Conservation (phyloP, 2,888 invertebrate genomes). For the Patella depressa region DNA sequence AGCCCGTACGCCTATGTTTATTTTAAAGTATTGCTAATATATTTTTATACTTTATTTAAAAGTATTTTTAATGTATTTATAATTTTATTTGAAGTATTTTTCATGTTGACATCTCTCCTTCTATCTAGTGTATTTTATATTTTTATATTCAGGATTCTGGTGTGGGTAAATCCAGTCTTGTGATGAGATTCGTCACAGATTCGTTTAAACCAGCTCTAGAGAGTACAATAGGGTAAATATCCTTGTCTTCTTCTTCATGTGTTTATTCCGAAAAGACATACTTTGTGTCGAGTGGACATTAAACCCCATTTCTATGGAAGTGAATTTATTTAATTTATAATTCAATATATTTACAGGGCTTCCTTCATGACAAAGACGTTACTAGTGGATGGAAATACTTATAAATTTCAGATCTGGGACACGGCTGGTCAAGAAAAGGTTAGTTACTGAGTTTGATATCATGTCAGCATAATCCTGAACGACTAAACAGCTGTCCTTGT, state of each 20-base stretch:
- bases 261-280: too few species aligned
- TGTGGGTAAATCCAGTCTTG: conserved; percentile 72
- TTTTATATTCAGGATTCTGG: conserved; percentile 70
- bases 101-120: not conserved
- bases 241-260: not conserved
- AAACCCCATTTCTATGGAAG: too few species aligned
- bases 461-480: too few species aligned
- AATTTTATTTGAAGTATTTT: too few species aligned
- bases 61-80: too few species aligned
- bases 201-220: conserved; percentile 69
- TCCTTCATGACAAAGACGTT: conserved; percentile 72
- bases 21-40: too few species aligned
- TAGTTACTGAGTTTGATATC: conserved; percentile 12
- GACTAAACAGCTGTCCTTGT: too few species aligned
- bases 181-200: conserved; percentile 71
- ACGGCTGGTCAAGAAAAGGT: conserved; percentile 73
- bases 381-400: conserved; percentile 65
- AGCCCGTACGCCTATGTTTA: too few species aligned
- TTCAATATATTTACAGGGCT: conserved; percentile 57
- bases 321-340: too few species aligned
- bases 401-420: conserved; percentile 72
- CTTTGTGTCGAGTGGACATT: too few species aligned
- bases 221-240: conserved; percentile 70
- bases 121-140: conserved; percentile 14
- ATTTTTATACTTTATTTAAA: too few species aligned